Evolutionary conservation across 2,888 invertebrate species (phyloP), one percentile per base, ranked within the genome.

Genomic region (Cosmorhoe ocellata): DNA sequence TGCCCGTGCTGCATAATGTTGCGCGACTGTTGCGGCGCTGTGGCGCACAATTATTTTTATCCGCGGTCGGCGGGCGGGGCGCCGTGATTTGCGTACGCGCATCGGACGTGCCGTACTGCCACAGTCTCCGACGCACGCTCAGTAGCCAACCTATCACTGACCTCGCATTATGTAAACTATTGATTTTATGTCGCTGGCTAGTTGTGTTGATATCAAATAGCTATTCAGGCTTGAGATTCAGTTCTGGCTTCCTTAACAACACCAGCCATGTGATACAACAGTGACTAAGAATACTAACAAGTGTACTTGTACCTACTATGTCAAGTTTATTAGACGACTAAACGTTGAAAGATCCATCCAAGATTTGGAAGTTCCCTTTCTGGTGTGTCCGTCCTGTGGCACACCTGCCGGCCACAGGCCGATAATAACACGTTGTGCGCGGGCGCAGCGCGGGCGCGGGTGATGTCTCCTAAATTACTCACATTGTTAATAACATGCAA

Each of bases 51-150:
- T 87, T 85, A 85, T 87, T 81, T 73, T 74, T 72, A 79, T 79
- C 78, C 32, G 32, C 32, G 44, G 30, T 30, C 71, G 69, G 57
- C 24, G 66, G 58, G 61, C 65, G 38, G 56, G 43, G 56, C 46
- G 48, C 68, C 70, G 77, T 75, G 80, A 82, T 83, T 83, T 83
- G 82, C 82, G 83, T 83, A 81, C 76, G 78, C 71, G 74, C 73
- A 66, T 51, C 51, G 27, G 38, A 46, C 42, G 51, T 51, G 51
- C 52, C 63, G 61, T 62, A 59, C 31, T 13, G 33, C 9, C 47
- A 56, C 44, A 57, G 52, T 1, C 8, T 8, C n/a, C n/a, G n/a
- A n/a, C n/a, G n/a, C n/a, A n/a, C n/a, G n/a, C n/a, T n/a, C n/a
- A n/a, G n/a, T n/a, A n/a, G n/a, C n/a, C n/a, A n/a, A n/a, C n/a